These are phyloP conservation scores for Spongilla lacustris DNA, from an alignment of 37 sponge, comb jelly and placozoan species.

Conservation along the genomic window DNA sequence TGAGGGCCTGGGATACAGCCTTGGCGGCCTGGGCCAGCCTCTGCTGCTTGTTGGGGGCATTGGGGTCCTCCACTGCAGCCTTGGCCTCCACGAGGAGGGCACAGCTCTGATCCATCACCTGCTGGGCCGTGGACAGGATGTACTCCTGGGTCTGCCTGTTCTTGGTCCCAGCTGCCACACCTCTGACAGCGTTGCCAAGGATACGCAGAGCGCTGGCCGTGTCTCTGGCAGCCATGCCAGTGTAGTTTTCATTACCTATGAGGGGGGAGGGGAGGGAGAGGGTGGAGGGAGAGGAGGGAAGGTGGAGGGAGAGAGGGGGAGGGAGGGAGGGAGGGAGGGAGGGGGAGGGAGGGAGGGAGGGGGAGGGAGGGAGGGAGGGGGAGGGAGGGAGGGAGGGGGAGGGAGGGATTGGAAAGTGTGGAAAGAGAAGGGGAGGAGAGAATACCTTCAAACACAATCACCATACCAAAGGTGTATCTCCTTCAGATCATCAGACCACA, in stretches of 20 bases:
- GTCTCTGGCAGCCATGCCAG: slow-evolving; percentile 96
- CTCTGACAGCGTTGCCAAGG: slow-evolving; percentile 81
- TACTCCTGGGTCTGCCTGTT: slow-evolving; percentile 84
- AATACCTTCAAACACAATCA: no score
- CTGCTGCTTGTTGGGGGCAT: slow-evolving; percentile 78
- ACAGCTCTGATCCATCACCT: slow-evolving; percentile 87
- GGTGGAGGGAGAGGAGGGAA: not conserved
- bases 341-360: not conserved
- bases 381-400: not conserved
- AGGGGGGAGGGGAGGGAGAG: not conserved
- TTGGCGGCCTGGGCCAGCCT: slow-evolving; percentile 92
- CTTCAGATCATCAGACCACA: no score
- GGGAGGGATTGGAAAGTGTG: not conserved
- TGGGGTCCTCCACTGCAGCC: slow-evolving; percentile 77
- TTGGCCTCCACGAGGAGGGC: slow-evolving; percentile 81
- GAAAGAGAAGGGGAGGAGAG: no score
- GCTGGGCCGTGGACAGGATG: slow-evolving; percentile 77
- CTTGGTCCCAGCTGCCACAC: slow-evolving; percentile 90
- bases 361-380: not conserved
- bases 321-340: not conserved
- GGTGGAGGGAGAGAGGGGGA: not conserved
- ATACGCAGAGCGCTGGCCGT: slow-evolving; percentile 90
- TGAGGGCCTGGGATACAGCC: slow-evolving; percentile 94
- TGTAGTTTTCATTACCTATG: slow-evolving; percentile 95
- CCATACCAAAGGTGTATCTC: no score